Percentiles rank a stretch among this genome's conserved stretches.
Evolutionary conservation across 2,113 vertebrate genomes (phyloP).

Genomic region (Scomber scombrus): DNA sequence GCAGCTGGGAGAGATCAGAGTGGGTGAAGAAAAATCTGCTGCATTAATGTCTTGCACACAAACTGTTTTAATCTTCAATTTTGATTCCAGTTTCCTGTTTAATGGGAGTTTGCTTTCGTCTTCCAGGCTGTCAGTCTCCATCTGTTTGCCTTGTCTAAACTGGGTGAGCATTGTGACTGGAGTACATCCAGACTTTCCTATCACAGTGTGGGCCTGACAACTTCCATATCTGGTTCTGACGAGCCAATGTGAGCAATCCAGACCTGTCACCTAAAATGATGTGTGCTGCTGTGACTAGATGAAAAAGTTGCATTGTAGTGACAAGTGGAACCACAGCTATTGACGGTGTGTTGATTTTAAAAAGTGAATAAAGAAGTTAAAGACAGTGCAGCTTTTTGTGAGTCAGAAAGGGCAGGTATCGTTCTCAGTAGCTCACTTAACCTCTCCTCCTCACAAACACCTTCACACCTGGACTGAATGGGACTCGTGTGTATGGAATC

Average conservation of each 20-base stretch:
- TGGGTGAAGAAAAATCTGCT: neutral
- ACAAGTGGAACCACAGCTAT: conserved; percentile 28
- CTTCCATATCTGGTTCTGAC: conserved; percentile 39
- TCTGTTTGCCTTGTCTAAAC: conserved; percentile 16
- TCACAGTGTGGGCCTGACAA: conserved; percentile 37
- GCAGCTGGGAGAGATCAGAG: no score
- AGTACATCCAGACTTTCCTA: conserved; percentile 17
- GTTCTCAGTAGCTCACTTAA: conserved; percentile 9
- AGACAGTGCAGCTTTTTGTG: neutral
- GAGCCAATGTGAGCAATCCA: conserved; percentile 23
- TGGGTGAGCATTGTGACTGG: conserved; percentile 17
- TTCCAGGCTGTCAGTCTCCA: neutral
- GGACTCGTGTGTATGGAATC: neutral
- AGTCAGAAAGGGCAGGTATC: conserved; percentile 6
- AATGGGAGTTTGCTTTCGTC: neutral
- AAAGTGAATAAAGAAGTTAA: conserved; percentile 26
- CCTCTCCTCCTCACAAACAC: neutral
- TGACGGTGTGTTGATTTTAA: conserved; percentile 24
- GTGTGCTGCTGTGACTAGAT: conserved; percentile 35
- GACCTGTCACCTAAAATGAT: conserved; percentile 44
- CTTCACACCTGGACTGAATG: conserved; percentile 3
- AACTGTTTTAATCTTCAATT: neutral
- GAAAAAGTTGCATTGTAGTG: conserved; percentile 34
- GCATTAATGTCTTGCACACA: neutral
- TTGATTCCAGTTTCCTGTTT: neutral